Evolutionary conservation across 2,888 invertebrate species (phyloP).

Genomic region (Hyalella azteca): DNA sequence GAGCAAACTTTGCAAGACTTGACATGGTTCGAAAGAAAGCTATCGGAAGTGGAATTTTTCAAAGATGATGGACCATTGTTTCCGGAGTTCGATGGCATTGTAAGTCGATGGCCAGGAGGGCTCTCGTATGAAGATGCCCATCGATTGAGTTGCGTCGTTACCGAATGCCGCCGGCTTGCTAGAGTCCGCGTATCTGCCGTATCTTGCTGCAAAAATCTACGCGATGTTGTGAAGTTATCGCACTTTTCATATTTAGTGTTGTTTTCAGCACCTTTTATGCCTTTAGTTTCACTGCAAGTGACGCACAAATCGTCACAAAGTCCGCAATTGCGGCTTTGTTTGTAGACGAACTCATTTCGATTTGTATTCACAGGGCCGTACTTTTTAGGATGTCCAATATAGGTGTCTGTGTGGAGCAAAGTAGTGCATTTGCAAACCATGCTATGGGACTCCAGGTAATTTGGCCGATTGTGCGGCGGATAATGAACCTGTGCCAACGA

Average conservation of each 20-base stretch:
- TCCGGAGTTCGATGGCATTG: not conserved
- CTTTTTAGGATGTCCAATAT: not conserved
- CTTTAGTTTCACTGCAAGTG: not conserved
- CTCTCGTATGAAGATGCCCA: constrained; percentile 12
- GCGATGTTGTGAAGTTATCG: not conserved
- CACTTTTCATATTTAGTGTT: not conserved
- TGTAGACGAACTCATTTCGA: not conserved
- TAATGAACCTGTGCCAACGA: constrained; percentile 22
- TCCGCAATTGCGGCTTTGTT: not conserved
- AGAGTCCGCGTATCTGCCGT: not conserved
- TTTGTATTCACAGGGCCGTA: not conserved
- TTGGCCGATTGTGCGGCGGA: not conserved
- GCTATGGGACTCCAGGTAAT: not conserved
- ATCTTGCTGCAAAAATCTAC: not conserved
- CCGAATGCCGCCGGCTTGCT: not conserved
- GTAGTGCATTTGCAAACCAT: constrained; percentile 3
- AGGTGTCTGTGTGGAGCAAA: constrained; percentile 1
- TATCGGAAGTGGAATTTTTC: not conserved
- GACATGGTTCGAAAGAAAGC: not conserved
- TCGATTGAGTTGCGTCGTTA: not conserved
- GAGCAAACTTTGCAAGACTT: constrained; percentile 29
- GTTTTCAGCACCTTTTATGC: not conserved
- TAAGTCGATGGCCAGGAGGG: not conserved
- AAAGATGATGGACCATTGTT: not conserved
- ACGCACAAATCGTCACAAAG: not conserved